phyloP scores from a whole-genome alignment of 2,113 vertebrate species.

The Willisornis vidua region DNA sequence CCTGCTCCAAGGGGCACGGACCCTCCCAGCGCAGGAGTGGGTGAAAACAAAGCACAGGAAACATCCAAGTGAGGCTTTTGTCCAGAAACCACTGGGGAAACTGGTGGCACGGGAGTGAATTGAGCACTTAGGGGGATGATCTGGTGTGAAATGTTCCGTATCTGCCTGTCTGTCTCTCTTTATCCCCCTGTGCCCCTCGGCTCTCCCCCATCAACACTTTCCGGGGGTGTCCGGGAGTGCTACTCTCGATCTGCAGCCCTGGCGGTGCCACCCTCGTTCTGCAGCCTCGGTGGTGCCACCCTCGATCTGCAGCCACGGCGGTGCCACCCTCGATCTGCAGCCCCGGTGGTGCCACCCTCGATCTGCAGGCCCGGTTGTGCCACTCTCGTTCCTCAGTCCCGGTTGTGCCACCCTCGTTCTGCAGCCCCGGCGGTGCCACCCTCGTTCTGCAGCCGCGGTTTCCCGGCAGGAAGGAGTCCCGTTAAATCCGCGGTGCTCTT shows the following conservation, averaged over 20 bases:
- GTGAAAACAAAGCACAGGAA: background rate
- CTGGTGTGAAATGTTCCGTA: background rate
- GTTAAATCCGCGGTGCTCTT: background rate
- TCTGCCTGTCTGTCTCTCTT: background rate
- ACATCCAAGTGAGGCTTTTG: background rate
- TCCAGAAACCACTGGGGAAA: background rate
- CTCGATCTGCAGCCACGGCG: too few species aligned
- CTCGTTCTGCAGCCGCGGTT: background rate
- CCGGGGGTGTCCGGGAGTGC: too few species aligned
- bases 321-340: too few species aligned
- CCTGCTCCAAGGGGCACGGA: fast-evolving
- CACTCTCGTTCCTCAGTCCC: too few species aligned
- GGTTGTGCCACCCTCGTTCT: too few species aligned
- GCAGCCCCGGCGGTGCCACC: too few species aligned
- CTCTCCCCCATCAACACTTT: background rate
- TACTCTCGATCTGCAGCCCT: too few species aligned
- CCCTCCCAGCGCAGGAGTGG: background rate
- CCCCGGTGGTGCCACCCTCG: too few species aligned
- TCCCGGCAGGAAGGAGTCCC: background rate
- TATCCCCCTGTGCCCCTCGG: background rate
- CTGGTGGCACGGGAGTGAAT: background rate
- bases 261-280: too few species aligned
- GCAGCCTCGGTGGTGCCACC: too few species aligned
- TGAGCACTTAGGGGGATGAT: background rate
- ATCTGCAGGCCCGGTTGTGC: too few species aligned